A percentile compares a stretch with the other conserved stretches of the same genome.
These are phyloP conservation scores for Teleiodes luculella DNA, from an alignment of 2,888 invertebrate genomes.

Conservation along the genomic window DNA sequence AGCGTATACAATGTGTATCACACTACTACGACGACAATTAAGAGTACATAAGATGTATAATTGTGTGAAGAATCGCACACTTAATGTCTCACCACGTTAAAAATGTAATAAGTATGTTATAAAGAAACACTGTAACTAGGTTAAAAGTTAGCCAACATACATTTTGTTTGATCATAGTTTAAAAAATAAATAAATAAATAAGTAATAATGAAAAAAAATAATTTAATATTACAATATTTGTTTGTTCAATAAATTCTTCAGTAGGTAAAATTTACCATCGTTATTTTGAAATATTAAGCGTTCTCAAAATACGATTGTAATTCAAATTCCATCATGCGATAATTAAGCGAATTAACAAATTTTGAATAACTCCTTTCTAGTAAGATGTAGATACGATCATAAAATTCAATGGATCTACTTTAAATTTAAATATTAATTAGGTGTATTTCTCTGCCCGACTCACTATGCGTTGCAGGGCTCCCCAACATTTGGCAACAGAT, in stretches of 20 bases:
- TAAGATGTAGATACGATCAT: slow-evolving; percentile 1
- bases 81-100: slow-evolving; percentile 20
- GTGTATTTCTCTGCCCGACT: not conserved
- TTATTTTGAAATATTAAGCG: no score
- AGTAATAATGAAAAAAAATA: no score
- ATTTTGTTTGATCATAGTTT: no score
- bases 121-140: not conserved
- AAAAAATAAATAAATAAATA: no score
- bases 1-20: slow-evolving; percentile 26
- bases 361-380: no score
- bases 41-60: slow-evolving; percentile 24
- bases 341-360: no score
- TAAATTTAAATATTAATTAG: slow-evolving; percentile 11
- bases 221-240: no score
- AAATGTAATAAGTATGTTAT: not conserved
- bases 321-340: no score
- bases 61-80: slow-evolving; percentile 17
- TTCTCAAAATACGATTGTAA: no score
- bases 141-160: slow-evolving; percentile 2
- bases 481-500: slow-evolving; percentile 61
- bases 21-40: slow-evolving; percentile 37
- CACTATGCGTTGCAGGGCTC: slow-evolving; percentile 36
- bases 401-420: not conserved
- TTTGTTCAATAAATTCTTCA: no score
- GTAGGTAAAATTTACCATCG: no score